Base-by-base conservation (phyloP, 2,888 invertebrate genomes). In the Melinaea menophilus region DNA sequence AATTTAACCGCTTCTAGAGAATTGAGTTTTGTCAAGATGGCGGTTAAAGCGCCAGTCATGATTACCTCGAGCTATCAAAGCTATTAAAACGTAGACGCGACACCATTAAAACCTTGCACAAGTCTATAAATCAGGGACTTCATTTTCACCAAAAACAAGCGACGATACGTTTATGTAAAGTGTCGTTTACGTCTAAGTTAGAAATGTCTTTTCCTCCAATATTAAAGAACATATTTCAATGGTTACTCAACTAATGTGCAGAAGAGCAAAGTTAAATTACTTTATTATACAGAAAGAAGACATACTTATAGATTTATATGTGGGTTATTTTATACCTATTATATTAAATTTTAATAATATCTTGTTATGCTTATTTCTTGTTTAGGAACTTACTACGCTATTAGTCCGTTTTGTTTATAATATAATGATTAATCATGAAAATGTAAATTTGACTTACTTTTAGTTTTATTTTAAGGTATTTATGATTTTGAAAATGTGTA, bases 91-190 rank as follows among this genome's bases (percentile, higher is more conserved):
- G 55, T 63, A 63, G 64, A 54, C 69, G 67, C 66, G 68, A 70
- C 63, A 68, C 69, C 69, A 72, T 72, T 72, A 71, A 65, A 62
- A 63, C 70, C 63, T 62, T 68, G 56, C 56, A 68, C 51, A 73
- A 72, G 68, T 71, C 71, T 71, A 78, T 81, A 81, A 80, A 81
- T 80, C 77, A 73, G 68, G 64, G 66, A 73, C 72, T 71, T 72
- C 69, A 69, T 69, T 68, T 67, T 58, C 63, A 65, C 47, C 48
- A 65, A 63, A 65, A 65, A 63, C 63, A 63, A 58, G 59, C 56
- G 55, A 4, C 31, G 51, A 51, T 51, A 63, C 61, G 61, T 57
- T 61, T 61, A 61, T 58, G 58, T 57, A 65, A 61, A 58, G 51
- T 61, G 64, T 62, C 64, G 47, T 57, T 45, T 59, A 45, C 56